Evolutionary conservation across 2,113 vertebrate genomes (phyloP).

Genomic region (Poecile atricapillus): DNA sequence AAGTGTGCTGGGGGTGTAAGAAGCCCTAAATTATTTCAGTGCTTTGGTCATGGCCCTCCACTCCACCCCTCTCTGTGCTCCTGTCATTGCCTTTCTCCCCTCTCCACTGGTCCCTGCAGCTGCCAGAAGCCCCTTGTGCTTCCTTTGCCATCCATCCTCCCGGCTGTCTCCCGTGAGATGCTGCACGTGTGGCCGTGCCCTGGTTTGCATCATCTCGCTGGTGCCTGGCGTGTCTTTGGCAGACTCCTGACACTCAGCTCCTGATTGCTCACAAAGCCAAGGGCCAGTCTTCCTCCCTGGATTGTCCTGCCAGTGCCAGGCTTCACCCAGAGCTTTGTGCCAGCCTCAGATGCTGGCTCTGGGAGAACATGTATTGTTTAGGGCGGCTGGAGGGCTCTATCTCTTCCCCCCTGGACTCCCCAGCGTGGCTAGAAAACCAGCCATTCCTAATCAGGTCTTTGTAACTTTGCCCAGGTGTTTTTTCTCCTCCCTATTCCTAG

Average conservation of each 20-base stretch:
- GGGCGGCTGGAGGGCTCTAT: accelerated
- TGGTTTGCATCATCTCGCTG: background rate
- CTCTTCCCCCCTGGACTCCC: background rate
- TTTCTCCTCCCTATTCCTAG: background rate
- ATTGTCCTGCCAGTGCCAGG: background rate
- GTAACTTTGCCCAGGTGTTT: background rate
- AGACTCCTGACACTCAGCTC: background rate
- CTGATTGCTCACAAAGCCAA: background rate
- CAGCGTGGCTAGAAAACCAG: background rate
- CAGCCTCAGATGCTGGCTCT: background rate
- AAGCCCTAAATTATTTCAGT: background rate
- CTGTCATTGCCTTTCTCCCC: background rate
- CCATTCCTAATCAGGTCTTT: background rate
- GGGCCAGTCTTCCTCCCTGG: background rate
- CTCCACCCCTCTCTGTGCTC: accelerated
- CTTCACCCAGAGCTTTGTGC: background rate
- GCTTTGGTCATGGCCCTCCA: background rate
- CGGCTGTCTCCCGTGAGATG: accelerated
- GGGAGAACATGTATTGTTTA: background rate
- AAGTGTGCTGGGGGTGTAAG: background rate
- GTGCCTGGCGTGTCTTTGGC: background rate
- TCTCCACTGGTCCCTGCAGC: background rate
- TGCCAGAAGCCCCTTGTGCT: background rate
- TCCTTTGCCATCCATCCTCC: background rate
- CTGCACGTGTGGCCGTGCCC: accelerated